phyloP scores from a whole-genome alignment of 1,140 invertebrate species.

The Procambarus clarkii region DNA sequence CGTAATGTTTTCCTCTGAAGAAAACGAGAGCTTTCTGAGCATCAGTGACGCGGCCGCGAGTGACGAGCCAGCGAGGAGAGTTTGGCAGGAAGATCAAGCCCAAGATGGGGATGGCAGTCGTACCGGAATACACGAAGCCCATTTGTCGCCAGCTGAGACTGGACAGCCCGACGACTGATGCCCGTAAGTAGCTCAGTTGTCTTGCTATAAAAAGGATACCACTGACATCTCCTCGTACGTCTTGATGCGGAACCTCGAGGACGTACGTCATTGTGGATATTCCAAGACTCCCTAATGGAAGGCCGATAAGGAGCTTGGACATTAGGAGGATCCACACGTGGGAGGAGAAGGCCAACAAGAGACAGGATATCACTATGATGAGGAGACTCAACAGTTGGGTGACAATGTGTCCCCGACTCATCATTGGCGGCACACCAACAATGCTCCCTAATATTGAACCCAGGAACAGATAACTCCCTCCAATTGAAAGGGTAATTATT shows the following conservation, averaged over 20 bases:
- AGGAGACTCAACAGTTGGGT: background rate
- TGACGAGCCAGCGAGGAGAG: too few relatives aligned
- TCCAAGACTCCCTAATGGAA: background rate
- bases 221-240: background rate
- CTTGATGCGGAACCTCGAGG: background rate
- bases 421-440: background rate
- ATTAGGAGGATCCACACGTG: background rate
- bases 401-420: background rate
- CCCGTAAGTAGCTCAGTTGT: background rate
- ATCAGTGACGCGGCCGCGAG: slow-evolving; percentile 18
- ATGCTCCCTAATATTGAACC: background rate
- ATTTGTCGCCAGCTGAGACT: slow-evolving; percentile 22
- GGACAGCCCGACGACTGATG: background rate
- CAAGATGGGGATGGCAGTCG: background rate
- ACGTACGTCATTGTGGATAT: background rate
- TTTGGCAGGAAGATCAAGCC: slow-evolving; percentile 15
- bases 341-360: background rate
- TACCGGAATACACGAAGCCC: background rate
- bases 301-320: background rate
- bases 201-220: background rate
- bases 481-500: background rate
- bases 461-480: background rate
- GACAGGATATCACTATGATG: background rate
- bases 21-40: slow-evolving; percentile 26
- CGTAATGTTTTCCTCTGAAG: slow-evolving; percentile 28